Conservation (phyloP, 92 coral and sea anemone species). For the Micromussa lordhowensis region DNA sequence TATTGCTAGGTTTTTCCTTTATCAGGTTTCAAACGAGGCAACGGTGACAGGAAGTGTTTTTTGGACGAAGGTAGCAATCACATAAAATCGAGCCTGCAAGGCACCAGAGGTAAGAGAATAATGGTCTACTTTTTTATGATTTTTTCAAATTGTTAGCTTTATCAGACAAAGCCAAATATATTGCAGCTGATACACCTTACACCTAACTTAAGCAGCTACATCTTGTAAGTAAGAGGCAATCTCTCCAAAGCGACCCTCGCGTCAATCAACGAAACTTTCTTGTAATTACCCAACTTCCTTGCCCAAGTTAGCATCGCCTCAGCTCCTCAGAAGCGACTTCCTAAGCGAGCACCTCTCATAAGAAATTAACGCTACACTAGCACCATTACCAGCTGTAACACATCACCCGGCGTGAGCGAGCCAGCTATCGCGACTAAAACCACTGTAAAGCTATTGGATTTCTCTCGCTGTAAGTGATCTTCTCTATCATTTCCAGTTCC, state of each 20-base stretch:
- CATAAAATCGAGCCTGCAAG: not conserved
- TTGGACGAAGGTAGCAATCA: not conserved
- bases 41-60: not conserved
- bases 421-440: not conserved
- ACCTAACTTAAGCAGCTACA: not conserved
- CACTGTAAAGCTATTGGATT: not conserved
- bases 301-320: too few relatives aligned
- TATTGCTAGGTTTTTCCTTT: not conserved
- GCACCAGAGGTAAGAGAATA: not conserved
- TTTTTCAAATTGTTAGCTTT: not conserved
- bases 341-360: not conserved
- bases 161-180: not conserved
- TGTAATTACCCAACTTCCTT: too few relatives aligned
- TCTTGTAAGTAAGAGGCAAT: not conserved
- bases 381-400: not conserved
- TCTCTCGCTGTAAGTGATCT: not conserved
- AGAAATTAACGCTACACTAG: not conserved
- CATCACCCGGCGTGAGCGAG: not conserved
- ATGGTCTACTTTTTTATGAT: not conserved
- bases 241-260: not conserved
- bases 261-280: too few relatives aligned
- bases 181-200: not conserved
- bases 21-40: not conserved
- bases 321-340: too few relatives aligned
- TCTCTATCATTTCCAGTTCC: not conserved